These are phyloP conservation scores for Mus pahari DNA, from an alignment of 2,113 vertebrate species.

Conservation along the genomic window DNA sequence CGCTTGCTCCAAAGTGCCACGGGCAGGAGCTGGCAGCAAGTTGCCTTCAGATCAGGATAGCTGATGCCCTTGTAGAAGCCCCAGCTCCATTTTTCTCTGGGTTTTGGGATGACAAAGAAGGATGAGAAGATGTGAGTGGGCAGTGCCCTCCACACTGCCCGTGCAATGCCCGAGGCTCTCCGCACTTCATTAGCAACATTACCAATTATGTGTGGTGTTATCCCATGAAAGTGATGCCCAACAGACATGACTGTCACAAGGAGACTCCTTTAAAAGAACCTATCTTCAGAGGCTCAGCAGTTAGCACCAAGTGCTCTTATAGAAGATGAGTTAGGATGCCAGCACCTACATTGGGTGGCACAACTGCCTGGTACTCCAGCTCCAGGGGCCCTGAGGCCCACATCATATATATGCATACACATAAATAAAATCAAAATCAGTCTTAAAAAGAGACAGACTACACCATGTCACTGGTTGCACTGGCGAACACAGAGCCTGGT, in stretches of 20 bases:
- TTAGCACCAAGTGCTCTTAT: not conserved
- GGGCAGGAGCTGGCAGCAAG: not conserved
- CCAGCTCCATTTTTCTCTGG: not conserved
- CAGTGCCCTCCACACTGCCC: too few relatives aligned
- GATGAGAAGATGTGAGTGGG: not conserved
- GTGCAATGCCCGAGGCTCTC: not conserved
- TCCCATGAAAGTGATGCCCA: not conserved
- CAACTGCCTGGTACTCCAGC: not conserved
- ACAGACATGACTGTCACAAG: too few relatives aligned
- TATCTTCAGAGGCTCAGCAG: not conserved
- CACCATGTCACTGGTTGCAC: accelerated
- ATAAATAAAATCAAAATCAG: not conserved
- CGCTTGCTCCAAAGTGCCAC: not conserved
- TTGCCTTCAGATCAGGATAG: not conserved
- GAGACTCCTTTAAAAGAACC: not conserved
- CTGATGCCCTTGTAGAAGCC: not conserved
- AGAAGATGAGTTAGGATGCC: not conserved
- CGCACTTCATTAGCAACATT: too few relatives aligned
- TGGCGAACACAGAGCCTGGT: not conserved
- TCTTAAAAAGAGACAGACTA: not conserved
- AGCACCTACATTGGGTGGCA: not conserved
- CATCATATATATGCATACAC: too few relatives aligned
- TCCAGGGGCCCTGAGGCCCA: not conserved
- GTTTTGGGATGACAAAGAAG: not conserved
- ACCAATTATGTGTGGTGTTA: not conserved